Evolutionary conservation across 2,113 vertebrate genomes (phyloP).

Genomic region (Pandion haliaetus): DNA sequence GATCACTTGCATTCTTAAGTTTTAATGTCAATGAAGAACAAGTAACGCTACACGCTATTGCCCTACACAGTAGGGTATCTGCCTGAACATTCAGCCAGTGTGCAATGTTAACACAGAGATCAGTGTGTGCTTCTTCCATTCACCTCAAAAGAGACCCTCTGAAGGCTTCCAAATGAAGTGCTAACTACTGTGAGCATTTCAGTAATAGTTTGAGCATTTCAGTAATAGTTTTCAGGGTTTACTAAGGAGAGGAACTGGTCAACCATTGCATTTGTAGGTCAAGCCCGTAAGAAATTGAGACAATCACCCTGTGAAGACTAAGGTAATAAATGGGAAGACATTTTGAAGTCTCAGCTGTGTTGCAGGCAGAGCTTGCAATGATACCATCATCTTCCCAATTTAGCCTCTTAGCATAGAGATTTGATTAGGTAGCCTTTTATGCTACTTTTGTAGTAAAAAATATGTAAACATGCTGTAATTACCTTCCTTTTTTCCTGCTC

Average conservation of each 20-base stretch:
- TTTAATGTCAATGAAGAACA: background rate
- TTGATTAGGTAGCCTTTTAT: background rate
- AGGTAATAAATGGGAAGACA: background rate
- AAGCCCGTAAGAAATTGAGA: background rate
- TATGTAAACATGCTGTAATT: background rate
- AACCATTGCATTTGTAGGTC: background rate
- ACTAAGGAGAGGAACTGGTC: background rate
- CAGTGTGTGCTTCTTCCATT: background rate
- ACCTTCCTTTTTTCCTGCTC: background rate
- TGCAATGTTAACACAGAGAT: rapidly evolving
- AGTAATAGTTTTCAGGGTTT: background rate
- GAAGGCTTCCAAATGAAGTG: background rate
- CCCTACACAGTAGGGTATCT: background rate
- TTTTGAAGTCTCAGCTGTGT: background rate
- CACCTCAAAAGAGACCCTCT: background rate
- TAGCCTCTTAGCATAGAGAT: background rate
- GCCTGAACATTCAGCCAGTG: background rate
- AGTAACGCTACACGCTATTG: background rate
- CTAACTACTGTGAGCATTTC: background rate
- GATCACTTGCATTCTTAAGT: background rate
- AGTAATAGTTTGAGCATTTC: background rate
- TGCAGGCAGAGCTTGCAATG: background rate
- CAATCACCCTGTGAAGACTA: background rate
- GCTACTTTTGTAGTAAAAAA: background rate
- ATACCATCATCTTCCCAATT: background rate